These are phyloP conservation scores for Nymphalis c-album DNA, from an alignment of 2,888 invertebrate genomes.

Conservation along the genomic window DNA sequence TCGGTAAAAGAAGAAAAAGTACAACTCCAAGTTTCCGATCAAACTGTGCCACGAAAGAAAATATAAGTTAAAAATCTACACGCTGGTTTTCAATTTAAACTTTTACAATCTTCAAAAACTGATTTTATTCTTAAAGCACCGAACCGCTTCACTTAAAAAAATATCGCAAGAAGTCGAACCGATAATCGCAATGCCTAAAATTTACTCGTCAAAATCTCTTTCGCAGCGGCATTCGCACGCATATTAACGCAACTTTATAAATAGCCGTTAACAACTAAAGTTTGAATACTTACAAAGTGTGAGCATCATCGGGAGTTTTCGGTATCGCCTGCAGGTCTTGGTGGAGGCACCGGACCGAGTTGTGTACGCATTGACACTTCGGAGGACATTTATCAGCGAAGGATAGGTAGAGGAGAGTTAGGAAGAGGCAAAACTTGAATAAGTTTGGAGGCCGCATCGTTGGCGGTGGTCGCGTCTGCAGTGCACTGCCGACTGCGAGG, in stretches of 20 bases:
- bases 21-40: background rate
- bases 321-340: slow-evolving; percentile 60
- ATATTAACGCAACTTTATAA: slow-evolving; percentile 34
- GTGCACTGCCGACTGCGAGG: slow-evolving; percentile 41
- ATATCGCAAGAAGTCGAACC: slow-evolving; percentile 15
- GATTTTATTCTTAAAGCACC: background rate
- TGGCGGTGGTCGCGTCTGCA: slow-evolving; percentile 31
- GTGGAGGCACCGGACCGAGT: slow-evolving; percentile 60
- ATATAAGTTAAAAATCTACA: slow-evolving; percentile 1
- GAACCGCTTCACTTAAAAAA: background rate
- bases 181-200: slow-evolving; percentile 41
- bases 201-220: slow-evolving; percentile 42
- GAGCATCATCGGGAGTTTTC: slow-evolving; percentile 55
- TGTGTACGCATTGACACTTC: slow-evolving; percentile 61
- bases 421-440: slow-evolving; percentile 50
- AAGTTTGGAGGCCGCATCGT: slow-evolving; percentile 48
- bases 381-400: slow-evolving; percentile 55
- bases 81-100: background rate
- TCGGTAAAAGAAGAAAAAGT: background rate
- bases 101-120: background rate
- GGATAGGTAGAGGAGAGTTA: slow-evolving; percentile 48
- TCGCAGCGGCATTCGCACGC: slow-evolving; percentile 39
- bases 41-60: background rate
- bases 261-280: slow-evolving; percentile 38
- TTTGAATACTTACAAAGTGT: slow-evolving; percentile 65